Base-by-base conservation (phyloP, 23 tunicate genomes). In the Trididemnum miniatum region DNA sequence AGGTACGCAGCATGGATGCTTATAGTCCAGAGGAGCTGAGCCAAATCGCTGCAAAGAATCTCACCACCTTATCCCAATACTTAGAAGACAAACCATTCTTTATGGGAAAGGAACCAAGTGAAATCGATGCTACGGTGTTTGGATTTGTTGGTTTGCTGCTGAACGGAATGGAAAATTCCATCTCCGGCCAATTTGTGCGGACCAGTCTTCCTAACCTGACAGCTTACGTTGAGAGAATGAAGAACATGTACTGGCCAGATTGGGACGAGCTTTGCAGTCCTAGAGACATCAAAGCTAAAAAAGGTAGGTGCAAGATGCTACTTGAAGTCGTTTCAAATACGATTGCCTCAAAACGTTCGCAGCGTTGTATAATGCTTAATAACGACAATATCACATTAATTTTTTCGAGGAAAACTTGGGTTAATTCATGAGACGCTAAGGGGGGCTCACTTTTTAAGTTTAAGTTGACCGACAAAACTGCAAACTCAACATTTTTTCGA, bases 61-160 rank as follows among this genome's bases (percentile, higher is more conserved):
- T 87, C 76, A 73, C 20, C 31, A 77, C 82, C 0, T 22, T 87
- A 0, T 87, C 91, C 0, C 72, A 72, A 25, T 65, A 40, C 30
- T 66, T 87, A 0, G 91, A 86, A 2, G 91, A 87, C 0, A 87
- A 87, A 28, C 76, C 80, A 33, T 87, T 71, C 35, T 81, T 87
- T 23, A 80, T 87, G 86, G 91, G 91, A 25, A 32, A 73, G 20
- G 64, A 72, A 20, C 85, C 85, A 18, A 51, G 49, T 0, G 85
- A 87, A 51, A 57, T 87, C 27, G 91, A 87, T 59, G 91, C 91
- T 12, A 39, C 81, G 3, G 33, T 87, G 76, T 87, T 87, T 87
- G 91, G 91, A 1, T 34, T 72, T 35, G 5, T 80, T 35, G 85
- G 71, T 20, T 35, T 35, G 65, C 25, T 72, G 31, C 28, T 72